Evolutionary conservation across 2,113 vertebrate genomes (phyloP), one percentile per base, ranked within the genome.

Genomic region (Siniperca chuatsi): DNA sequence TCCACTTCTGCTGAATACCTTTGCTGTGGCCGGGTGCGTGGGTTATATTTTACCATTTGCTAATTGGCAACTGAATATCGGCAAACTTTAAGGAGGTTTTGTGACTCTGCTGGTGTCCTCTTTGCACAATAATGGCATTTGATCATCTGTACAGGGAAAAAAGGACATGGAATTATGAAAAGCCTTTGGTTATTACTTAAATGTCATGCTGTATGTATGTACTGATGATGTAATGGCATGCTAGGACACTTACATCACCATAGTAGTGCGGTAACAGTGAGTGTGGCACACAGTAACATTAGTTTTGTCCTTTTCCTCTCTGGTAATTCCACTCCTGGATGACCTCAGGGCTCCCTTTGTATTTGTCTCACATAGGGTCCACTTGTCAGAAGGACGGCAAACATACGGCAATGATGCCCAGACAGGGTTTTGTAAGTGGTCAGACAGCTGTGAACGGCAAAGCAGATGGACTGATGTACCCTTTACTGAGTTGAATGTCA

Each of bases 401-500:
- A 87, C 92, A 88, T 92, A 90, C 81, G 83, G 75, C 90, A 92
- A 93, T 94, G 92, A 94, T 92, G 79, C 82, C 86, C 79, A 83
- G 82, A 92, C 85, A 88, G 82, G 60, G 71, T 91, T 92, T 90
- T 87, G 89, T 92, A 89, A 93, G 92, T 89, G 92, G 90, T 93
- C 89, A 90, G 90, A 93, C 92, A 87, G 87, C 92, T 91, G 89
- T 44, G 12, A 81, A 91, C 81, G 64, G 80, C 89, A 85, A 83
- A 91, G 87, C 93, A 94, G 94, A 94, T 95, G 94, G 93, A 94
- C 88, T 90, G 91, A 94, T 92, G 91, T 93, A 94, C 89, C 93
- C 94, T 95, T 95, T 94, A 91, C 87, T 75, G 66, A 87, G 90
- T 81, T 93, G 94, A 95, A 95, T 94, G 94, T 93, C 94, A 95